phyloP scores from a whole-genome alignment of 1,140 invertebrate species.

The Diploscapter pachys region DNA sequence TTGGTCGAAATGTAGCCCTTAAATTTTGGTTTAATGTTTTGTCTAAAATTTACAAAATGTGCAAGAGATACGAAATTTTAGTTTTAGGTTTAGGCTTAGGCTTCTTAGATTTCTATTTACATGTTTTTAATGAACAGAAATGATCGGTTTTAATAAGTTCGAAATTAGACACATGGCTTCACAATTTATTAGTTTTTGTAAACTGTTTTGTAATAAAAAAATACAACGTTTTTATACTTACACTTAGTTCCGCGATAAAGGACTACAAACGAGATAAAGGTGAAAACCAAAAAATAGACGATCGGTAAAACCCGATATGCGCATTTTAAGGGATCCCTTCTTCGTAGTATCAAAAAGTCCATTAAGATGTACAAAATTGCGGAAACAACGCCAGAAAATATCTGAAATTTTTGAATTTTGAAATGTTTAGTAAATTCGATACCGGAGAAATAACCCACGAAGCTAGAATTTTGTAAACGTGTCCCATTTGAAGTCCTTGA shows the following conservation, averaged over 20 bases:
- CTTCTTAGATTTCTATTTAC: too few relatives aligned
- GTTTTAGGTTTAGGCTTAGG: too few relatives aligned
- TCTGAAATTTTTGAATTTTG: too few relatives aligned
- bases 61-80: too few relatives aligned
- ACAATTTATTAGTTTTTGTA: background rate
- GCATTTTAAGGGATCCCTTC: slow-evolving; percentile 73
- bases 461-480: slow-evolving; percentile 75
- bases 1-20: too few relatives aligned
- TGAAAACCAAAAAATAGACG: slow-evolving; percentile 85
- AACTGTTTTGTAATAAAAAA: background rate
- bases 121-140: slow-evolving; percentile 14
- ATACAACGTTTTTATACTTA: too few relatives aligned
- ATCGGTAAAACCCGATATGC: slow-evolving; percentile 80
- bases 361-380: slow-evolving; percentile 76
- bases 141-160: background rate
- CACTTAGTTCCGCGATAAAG: slow-evolving; percentile 76
- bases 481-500: slow-evolving; percentile 76
- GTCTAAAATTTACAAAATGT: too few relatives aligned
- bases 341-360: slow-evolving; percentile 69
- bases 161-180: slow-evolving; percentile 3
- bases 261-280: slow-evolving; percentile 85
- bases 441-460: slow-evolving; percentile 87
- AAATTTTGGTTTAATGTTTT: too few relatives aligned
- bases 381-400: slow-evolving; percentile 79
- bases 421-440: too few relatives aligned